Base-by-base conservation (phyloP, 2,113 vertebrate genomes). In the Entomyzon cyanotis region DNA sequence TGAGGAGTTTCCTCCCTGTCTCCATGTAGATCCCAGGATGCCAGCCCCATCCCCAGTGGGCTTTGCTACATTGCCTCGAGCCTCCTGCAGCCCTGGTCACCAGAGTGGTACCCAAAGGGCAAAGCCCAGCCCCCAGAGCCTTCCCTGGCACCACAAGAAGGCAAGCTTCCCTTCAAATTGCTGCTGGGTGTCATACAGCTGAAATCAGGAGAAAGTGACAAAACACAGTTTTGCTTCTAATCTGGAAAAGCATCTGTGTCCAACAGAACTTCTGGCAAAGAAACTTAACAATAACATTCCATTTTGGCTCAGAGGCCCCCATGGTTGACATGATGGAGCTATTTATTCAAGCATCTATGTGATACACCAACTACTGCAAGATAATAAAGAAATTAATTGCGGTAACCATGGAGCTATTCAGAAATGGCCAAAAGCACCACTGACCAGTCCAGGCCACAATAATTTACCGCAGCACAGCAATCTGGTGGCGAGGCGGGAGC, bases 381-480 rank as follows among this genome's bases (percentile, higher is more conserved):
- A 93, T 87, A 86, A 92, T 70, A 78, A 64, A 67, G 37, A 81
- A 55, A 81, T 89, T 65, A 74, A 79, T 28, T 80, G 52, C 18
- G 39, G 83, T 44, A 94, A 75, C 69, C 28, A 63, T 20, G 22
- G 24, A 92, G 60, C 84, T 87, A 68, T 64, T 92, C 60, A 78
- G 64, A 90, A 96, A 92, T 41, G 49, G 76, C 86, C 86, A 75
- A 87, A 84, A 96, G 95, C 88, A 79, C 62, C 86, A 69, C 60
- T 93, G 88, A 96, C 92, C 69, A 84, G 65, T 52, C 88, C 73
- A 97, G 92, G 69, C 94, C 92, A 96, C 89, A 90, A 65, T 64
- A 87, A 65, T 89, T 75, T 44, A 42, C 33, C 50, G 16, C 20
- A 75, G 73, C 37, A 44, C 41, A 84, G 83, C 30, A 75, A 50